These are phyloP conservation scores for Serranus cabrilla DNA, from an alignment of 2,797 vertebrate genomes.

Conservation along the genomic window DNA sequence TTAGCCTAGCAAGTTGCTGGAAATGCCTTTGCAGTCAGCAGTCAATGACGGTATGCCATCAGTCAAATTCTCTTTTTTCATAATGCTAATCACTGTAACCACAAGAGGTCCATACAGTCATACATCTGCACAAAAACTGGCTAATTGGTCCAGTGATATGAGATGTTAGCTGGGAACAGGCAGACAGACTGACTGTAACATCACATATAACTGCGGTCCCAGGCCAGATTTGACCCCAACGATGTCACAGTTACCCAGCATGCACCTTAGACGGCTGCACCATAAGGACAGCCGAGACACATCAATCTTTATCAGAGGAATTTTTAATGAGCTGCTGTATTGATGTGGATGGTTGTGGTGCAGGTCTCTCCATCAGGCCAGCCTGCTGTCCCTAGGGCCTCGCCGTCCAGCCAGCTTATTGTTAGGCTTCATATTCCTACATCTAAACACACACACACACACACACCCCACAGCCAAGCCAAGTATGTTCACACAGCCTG, in stretches of 20 bases:
- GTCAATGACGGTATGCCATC: too few species aligned
- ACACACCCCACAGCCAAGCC: constrained; percentile 6
- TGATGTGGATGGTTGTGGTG: constrained; percentile 51
- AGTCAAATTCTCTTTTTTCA: too few species aligned
- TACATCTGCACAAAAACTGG: too few species aligned
- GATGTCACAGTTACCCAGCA: constrained; percentile 34
- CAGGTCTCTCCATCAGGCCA: constrained; percentile 24
- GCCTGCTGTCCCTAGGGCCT: constrained; percentile 44
- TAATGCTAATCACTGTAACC: too few species aligned
- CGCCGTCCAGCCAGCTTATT: constrained; percentile 44
- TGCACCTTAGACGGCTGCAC: constrained; percentile 15
- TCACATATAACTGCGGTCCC: constrained; percentile 16
- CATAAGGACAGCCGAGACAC: constrained; percentile 39
- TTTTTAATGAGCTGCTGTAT: constrained; percentile 59
- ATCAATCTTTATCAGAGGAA: constrained; percentile 61
- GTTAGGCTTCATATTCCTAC: constrained; percentile 54
- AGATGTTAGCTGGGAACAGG: too few species aligned
- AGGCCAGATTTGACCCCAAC: constrained; percentile 24
- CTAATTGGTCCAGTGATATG: too few species aligned
- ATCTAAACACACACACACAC: constrained; percentile 15
- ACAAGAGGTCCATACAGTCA: too few species aligned
- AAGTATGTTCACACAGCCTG: constrained; percentile 15
- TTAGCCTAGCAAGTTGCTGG: too few species aligned
- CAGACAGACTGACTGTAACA: constrained; percentile 3
- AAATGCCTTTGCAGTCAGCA: too few species aligned